Evolutionary conservation across 2,113 vertebrate genomes (phyloP), one percentile per base, ranked within the genome.

Genomic region (Athene noctua): DNA sequence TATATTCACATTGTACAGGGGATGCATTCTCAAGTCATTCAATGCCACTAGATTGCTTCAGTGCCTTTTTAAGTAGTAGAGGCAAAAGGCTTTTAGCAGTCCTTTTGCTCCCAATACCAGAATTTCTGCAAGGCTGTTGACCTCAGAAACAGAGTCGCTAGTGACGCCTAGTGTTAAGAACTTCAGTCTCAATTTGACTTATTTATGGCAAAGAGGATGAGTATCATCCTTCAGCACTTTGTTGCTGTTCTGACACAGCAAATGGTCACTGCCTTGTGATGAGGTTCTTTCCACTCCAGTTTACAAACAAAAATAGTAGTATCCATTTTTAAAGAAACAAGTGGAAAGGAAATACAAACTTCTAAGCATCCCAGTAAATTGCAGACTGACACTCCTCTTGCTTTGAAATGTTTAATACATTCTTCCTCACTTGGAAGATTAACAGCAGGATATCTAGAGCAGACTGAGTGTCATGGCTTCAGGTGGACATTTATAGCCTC

Each of bases 141-240:
- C 86, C 83, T 80, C 75, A 52, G 70, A 90, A 86, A 72, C 40
- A 96, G 73, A 82, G 88, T 89, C 11, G 22, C 70, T 94, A 72
- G 72, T 96, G 94, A 95, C 97, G 94, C 77, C 96, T 97, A 95
- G 95, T 78, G 96, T 96, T 90, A 72, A 11, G 3, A 75, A 52
- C 38, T 70, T 80, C 91, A 16, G 52, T 7, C 62, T 75, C 55
- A 32, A 44, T n/a, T 49, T 65, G 25, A 87, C 29, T 15, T 49
- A 80, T 55, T 42, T 10, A 47, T 11, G 71, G 58, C 58, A 86
- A 90, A 83, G 90, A 30, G 0, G 10, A 34, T 2, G 4, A 74
- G 49, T 4, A 57, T 40, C 30, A 20, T 27, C 65, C 44, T 75
- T 72, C 52, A 29, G 49, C 57, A 44, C 34, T 30, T 15, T 5